Conservation (phyloP, 35 echinoderm and acorn worm genomes). For the Lytechinus pictus region DNA sequence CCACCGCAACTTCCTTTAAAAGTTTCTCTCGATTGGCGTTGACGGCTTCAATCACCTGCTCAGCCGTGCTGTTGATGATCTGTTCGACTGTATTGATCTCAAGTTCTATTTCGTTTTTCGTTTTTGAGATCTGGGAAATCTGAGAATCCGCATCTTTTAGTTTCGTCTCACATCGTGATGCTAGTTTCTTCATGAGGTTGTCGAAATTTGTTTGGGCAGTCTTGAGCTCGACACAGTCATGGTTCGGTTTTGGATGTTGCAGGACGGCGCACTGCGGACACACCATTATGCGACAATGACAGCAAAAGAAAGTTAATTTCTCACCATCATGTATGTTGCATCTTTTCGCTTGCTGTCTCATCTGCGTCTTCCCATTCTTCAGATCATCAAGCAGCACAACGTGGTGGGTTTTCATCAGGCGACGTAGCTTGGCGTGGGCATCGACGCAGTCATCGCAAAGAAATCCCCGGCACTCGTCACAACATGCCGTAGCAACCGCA, state of each 20-base stretch:
- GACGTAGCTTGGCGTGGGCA: slow-evolving; percentile 22
- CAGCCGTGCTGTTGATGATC: slow-evolving; percentile 40
- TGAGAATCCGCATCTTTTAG: neutral
- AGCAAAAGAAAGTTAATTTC: slow-evolving; percentile 34
- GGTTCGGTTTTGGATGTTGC: neutral
- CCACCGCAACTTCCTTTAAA: neutral
- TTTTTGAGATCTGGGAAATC: neutral
- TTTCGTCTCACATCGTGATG: slow-evolving; percentile 9
- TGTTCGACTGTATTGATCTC: slow-evolving; percentile 9
- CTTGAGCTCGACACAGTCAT: slow-evolving; percentile 19
- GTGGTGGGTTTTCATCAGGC: slow-evolving; percentile 39
- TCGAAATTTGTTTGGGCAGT: neutral
- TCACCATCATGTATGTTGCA: neutral
- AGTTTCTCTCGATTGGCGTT: slow-evolving; percentile 22
- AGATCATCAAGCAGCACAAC: slow-evolving; percentile 3
- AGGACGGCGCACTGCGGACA: slow-evolving; percentile 35
- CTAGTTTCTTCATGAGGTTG: neutral
- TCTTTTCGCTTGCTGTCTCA: neutral
- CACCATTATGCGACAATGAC: neutral
- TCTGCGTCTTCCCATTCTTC: neutral
- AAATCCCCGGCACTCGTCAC: slow-evolving; percentile 30
- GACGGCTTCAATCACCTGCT: slow-evolving; percentile 14
- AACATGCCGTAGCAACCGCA: slow-evolving; percentile 24
- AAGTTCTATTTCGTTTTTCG: neutral
- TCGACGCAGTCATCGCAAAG: neutral